phyloP scores from a whole-genome alignment of 2,113 vertebrate species.

The Nesogale talazaci region DNA sequence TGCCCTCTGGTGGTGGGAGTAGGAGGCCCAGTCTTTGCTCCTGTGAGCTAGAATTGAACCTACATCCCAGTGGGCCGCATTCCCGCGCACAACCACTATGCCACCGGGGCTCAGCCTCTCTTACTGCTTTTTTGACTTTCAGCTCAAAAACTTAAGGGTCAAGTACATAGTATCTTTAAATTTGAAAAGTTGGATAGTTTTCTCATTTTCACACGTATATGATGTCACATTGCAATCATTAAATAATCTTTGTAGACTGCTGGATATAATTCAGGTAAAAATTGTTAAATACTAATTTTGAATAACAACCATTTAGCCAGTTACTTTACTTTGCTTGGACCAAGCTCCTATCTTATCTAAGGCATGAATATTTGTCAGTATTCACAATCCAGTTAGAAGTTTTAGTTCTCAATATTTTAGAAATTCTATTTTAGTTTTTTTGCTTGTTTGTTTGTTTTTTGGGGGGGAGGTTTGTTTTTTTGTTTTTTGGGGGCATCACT shows the following conservation, averaged over 20 bases:
- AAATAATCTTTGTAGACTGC: constrained; percentile 23
- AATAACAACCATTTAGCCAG: constrained; percentile 1
- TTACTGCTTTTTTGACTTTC: constrained; percentile 21
- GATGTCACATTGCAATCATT: neutral
- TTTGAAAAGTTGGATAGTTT: constrained; percentile 27
- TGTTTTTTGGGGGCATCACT: no score
- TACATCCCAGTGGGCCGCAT: no score
- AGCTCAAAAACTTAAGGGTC: no score
- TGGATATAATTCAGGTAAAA: neutral
- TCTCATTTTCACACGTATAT: constrained; percentile 25
- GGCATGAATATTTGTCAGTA: constrained; percentile 39
- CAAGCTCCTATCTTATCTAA: neutral
- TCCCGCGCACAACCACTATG: no score
- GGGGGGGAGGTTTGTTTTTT: no score
- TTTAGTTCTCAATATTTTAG: neutral
- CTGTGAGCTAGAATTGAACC: no score
- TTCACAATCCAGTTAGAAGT: constrained; percentile 1
- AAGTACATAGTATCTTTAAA: constrained; percentile 2
- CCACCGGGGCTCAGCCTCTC: no score
- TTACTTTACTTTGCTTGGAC: constrained; percentile 3
- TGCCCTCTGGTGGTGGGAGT: no score
- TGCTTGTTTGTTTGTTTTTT: no score
- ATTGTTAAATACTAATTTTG: neutral
- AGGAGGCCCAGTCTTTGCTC: no score
- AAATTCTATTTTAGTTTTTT: no score